Evolutionary conservation across 2,888 invertebrate genomes (phyloP), one percentile per base, ranked within the genome.

Genomic region (Matsumyia berberina): DNA sequence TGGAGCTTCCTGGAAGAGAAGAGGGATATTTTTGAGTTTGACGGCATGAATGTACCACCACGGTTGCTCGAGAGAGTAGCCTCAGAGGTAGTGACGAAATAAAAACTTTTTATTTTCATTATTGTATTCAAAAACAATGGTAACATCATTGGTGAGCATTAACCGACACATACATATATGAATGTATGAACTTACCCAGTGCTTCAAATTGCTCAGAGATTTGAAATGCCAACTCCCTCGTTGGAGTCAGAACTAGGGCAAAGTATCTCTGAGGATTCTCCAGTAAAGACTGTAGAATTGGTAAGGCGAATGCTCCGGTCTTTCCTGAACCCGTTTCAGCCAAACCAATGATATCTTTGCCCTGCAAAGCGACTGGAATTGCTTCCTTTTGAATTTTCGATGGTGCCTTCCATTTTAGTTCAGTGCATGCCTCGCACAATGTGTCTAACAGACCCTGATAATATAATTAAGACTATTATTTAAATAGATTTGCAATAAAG

Each of bases 141-240:
- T 88, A 86, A 89, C 90, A 90, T 90, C 90, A 89, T 89, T n/a
- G 74, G 90, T 15, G 7, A 12, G 19, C 12, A 49, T 29, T 8
- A n/a, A n/a, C n/a, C 7, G 5, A 24, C 6, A 19, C 2, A 9
- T 5, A 66, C 2, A 19, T 44, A 11, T 1, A 6, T 24, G 15
- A 8, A 7, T 42, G 66, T 60, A 0, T 15, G 0, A 39, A 88
- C 92, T 93, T 92, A 96, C 96, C 99, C 81, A 99, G 93, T 2
- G 99, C 99, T 91, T 98, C 97, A 93, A 99, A 98, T 90, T 99
- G 99, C 92, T 99, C 99, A 0, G 97, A 96, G 89, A 99, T 99
- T 92, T 99, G 99, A 91, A 98, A 98, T 2, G 99, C 99, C 88
- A 99, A 93, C 92, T 99, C 99, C 92, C 99, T 94, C 0, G 99